These are phyloP conservation scores for Pristionchus mayeri DNA, from an alignment of 2,888 invertebrate genomes.

Conservation along the genomic window DNA sequence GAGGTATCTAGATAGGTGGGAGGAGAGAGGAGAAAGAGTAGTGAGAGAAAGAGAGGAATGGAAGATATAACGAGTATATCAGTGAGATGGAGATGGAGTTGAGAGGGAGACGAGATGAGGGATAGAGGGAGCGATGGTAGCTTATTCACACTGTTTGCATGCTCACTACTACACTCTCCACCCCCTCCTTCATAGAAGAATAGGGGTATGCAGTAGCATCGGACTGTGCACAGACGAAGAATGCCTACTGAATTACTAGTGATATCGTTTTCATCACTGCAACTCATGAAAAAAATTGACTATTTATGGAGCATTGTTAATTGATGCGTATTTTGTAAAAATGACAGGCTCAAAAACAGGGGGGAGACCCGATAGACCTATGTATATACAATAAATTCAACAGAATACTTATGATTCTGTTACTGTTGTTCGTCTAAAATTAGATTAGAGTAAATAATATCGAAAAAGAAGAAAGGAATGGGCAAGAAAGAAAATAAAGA, in stretches of 20 bases:
- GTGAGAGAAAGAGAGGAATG: not conserved
- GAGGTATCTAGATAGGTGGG: not conserved
- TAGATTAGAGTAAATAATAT: not conserved
- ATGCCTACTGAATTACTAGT: no score
- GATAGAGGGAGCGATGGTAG: not conserved
- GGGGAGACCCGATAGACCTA: no score
- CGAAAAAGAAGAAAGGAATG: not conserved
- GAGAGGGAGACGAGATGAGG: not conserved
- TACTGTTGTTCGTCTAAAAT: not conserved
- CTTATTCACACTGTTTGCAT: constrained; percentile 39
- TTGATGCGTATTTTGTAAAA: no score
- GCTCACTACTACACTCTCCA: not conserved
- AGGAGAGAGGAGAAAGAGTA: not conserved
- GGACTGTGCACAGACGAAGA: no score
- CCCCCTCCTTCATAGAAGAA: no score
- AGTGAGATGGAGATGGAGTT: not conserved
- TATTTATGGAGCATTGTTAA: no score
- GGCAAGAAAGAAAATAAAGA: not conserved
- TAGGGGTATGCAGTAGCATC: no score
- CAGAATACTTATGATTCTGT: not conserved
- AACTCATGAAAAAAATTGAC: no score
- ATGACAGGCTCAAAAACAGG: no score
- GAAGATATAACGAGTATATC: not conserved
- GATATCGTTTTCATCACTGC: no score
- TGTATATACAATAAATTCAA: not conserved